Conservation (phyloP, 2,113 vertebrate genomes). For the Sebastes fasciatus region DNA sequence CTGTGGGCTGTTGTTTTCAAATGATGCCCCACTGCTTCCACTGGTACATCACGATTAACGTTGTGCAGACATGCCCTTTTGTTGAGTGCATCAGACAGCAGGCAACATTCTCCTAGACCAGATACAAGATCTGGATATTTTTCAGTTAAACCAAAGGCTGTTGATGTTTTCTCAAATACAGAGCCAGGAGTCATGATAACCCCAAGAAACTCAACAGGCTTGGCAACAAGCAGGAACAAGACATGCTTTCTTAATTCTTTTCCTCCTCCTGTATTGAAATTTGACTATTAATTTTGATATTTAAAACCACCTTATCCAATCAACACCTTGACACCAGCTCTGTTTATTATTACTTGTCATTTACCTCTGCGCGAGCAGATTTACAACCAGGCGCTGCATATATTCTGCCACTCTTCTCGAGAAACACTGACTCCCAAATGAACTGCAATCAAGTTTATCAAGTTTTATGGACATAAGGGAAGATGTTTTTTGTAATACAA, state of each 20-base stretch:
- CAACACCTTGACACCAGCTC: conserved; percentile 16
- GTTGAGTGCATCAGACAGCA: conserved; percentile 73
- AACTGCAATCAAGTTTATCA: conserved; percentile 15
- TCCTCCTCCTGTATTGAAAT: conserved; percentile 8
- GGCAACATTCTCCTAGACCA: conserved; percentile 52
- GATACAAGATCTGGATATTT: conserved; percentile 62
- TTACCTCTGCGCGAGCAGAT: conserved; percentile 16
- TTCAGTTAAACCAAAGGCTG: conserved; percentile 58
- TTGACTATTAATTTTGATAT: conserved; percentile 24
- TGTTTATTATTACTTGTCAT: conserved; percentile 29
- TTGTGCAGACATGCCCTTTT: conserved; percentile 78
- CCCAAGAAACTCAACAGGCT: conserved; percentile 28
- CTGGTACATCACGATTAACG: conserved; percentile 80
- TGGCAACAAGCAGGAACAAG: conserved; percentile 25
- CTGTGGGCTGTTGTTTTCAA: conserved; percentile 83
- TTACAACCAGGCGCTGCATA: not conserved
- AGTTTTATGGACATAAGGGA: not conserved
- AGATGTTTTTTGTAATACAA: conserved; percentile 15
- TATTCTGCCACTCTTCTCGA: not conserved
- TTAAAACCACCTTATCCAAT: conserved; percentile 39
- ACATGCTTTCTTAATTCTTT: conserved; percentile 16
- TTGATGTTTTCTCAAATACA: conserved; percentile 62
- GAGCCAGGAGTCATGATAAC: conserved; percentile 55
- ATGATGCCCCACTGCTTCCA: conserved; percentile 80
- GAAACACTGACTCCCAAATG: conserved; percentile 8